Base-by-base conservation (phyloP, 2,113 vertebrate genomes). In the Tyrannus savana region DNA sequence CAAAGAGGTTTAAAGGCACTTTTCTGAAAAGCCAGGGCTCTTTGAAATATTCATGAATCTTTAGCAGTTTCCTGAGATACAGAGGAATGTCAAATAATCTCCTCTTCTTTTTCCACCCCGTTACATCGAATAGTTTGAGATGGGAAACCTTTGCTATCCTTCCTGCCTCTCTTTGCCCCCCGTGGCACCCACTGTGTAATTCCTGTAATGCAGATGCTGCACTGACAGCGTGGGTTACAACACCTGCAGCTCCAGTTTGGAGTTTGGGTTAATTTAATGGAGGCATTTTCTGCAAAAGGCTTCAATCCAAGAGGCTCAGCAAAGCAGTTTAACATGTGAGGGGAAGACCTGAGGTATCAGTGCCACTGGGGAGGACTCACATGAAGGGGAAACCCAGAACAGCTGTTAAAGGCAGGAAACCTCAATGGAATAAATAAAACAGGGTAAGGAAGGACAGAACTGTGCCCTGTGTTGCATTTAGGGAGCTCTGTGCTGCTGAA, bases 301-400 rank as follows among this genome's bases (percentile, higher is more conserved):
- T 86, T 33, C 25, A 12, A 12, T 55, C 31, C 39, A 7, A 4
- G n/a, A 19, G 19, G 47, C 42, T 84, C 46, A 6, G 1, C 4
- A 31, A 53, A 84, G 55, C 46, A 74, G 19, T 0, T 59, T 2
- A 14, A 52, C 15, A n/a, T 4, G 1, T 4, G 1, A 72, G n/a
- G 66, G 27, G 14, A 4, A 41, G 24, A 12, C 3, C 71, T 28
- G 80, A 69, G 42, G 17, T 7, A n/a, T 30, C 52, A 15, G 31
- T 37, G 74, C 25, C 21, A 0, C 5, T 22, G 1, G 1, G 9
- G 33, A 3, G 5, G 76, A 27, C 28, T 33, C 44, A 19, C 3
- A 0, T 4, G 67, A 25, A 19, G 73, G 27, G 44, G 39, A 33
- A 77, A 59, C 15, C 2, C 81, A 37, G 41, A 47, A 14, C 30